Base-by-base conservation (phyloP, 2,888 invertebrate genomes). In the Mayetiola destructor region DNA sequence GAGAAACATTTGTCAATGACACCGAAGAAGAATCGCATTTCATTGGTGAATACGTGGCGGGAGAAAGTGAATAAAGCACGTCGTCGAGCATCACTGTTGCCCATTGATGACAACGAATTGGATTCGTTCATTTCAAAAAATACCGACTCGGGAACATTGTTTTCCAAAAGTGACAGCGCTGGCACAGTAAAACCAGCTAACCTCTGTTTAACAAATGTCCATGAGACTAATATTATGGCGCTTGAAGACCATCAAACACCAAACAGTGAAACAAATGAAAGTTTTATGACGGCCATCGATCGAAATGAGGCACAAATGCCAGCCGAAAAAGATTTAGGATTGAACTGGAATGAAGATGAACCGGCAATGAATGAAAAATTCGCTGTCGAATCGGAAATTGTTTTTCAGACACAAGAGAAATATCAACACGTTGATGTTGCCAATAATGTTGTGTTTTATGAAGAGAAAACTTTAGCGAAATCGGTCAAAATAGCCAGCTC, bases 361-460 rank as follows among this genome's bases (percentile, higher is more conserved):
- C 6, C 21, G 18, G 23, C 8, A 10, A 42, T 2, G 12, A 12
- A 23, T 23, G 32, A 32, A 32, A 32, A 32, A n/a, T n/a, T n/a
- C n/a, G n/a, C n/a, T n/a, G n/a, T n/a, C n/a, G n/a, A 32, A 32
- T 36, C 48, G 23, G 40, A 55, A 16, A 23, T 27, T 21, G 32
- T 58, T 9, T 53, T 48, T 20, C 70, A 72, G 62, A 75, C 85
- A 54, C 77, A 82, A 2, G 86, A 88, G 64, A 81, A 86, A 60
- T 88, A 86, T 64, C 82, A 80, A 56, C 86, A 88, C 65, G 79
- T 81, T 27, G 88, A 88, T 66, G 73, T 75, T 57, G 81, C 85
- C 53, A 79, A 85, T 63, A 80, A 82, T 53, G 75, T 88, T 1
- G 77, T 81, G 4, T 76, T 88, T 48, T 78, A 81, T 61, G 88